Percentiles rank a stretch among this genome's conserved stretches.
phyloP scores from a whole-genome alignment of 2,888 invertebrate genomes.

The Anorthoa munda region DNA sequence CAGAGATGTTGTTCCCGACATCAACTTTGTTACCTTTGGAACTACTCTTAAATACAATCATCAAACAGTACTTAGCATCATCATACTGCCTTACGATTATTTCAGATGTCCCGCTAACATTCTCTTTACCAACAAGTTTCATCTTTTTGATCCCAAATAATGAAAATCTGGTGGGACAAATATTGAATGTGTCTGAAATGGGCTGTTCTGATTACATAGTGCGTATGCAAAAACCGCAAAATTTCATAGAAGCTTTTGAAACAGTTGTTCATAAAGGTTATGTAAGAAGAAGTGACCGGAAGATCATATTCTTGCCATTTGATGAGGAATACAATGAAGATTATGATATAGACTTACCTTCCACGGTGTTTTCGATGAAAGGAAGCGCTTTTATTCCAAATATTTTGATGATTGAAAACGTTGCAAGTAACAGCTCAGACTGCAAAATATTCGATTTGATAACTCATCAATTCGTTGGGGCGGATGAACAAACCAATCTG shows the following conservation, averaged over 20 bases:
- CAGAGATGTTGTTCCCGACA: constrained; percentile 50
- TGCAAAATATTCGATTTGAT: constrained; percentile 78
- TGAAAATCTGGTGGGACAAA: constrained; percentile 69
- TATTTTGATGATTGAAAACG: constrained; percentile 75
- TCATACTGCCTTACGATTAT: constrained; percentile 83
- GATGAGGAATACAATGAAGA: constrained; percentile 53
- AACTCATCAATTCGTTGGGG: constrained; percentile 86
- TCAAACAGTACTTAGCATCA: constrained; percentile 76
- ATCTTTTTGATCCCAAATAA: constrained; percentile 72
- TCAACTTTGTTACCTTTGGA: constrained; percentile 72
- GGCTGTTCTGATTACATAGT: constrained; percentile 89
- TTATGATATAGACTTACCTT: constrained; percentile 55
- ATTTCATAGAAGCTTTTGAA: constrained; percentile 84
- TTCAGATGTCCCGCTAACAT: constrained; percentile 73
- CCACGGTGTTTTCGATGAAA: constrained; percentile 76
- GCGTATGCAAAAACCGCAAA: constrained; percentile 77
- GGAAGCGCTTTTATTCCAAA: constrained; percentile 81
- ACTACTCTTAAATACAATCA: constrained; percentile 78
- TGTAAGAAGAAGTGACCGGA: constrained; percentile 85
- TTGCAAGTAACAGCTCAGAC: constrained; percentile 47
- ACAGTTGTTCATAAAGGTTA: constrained; percentile 79
- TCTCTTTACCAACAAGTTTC: constrained; percentile 69
- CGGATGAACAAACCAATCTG: constrained; percentile 67
- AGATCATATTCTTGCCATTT: constrained; percentile 83
- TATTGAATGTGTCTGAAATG: constrained; percentile 81